Conservation (phyloP, 2,113 vertebrate genomes). For the Melanerpes formicivorus region DNA sequence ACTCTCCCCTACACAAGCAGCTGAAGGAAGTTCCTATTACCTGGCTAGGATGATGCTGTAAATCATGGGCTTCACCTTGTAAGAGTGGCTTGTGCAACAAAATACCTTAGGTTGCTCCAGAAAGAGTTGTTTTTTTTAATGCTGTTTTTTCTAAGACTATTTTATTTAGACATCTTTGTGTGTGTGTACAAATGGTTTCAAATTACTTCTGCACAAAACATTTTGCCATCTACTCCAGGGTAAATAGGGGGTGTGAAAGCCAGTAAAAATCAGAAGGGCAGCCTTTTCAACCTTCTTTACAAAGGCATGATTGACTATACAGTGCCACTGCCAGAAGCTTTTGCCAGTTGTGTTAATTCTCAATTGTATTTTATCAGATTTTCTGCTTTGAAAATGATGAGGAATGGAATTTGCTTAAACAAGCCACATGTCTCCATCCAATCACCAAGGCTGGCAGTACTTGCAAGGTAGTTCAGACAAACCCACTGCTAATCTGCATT, state of each 20-base stretch:
- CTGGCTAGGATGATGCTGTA: not conserved
- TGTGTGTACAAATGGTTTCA: not conserved
- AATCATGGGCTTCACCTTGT: not conserved
- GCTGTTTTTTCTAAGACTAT: not conserved
- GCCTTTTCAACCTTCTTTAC: not conserved
- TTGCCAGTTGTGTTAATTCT: not conserved
- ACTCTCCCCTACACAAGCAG: not conserved
- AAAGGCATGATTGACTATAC: not conserved
- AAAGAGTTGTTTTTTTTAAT: not conserved
- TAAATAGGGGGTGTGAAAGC: not conserved
- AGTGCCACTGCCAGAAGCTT: not conserved
- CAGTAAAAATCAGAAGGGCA: not conserved
- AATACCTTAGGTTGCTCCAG: not conserved
- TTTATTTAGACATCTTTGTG: not conserved
- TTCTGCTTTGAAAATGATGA: not conserved
- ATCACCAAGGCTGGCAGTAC: not conserved
- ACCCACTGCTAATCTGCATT: not conserved
- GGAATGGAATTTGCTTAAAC: not conserved
- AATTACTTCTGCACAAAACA: not conserved
- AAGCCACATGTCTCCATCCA: not conserved
- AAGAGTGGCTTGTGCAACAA: not conserved
- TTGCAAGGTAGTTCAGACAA: not conserved
- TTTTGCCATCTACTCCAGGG: not conserved
- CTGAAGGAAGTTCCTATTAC: not conserved
- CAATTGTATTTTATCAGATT: not conserved